phyloP scores from a whole-genome alignment of 2,113 vertebrate genomes.

The Bubo scandiacus region DNA sequence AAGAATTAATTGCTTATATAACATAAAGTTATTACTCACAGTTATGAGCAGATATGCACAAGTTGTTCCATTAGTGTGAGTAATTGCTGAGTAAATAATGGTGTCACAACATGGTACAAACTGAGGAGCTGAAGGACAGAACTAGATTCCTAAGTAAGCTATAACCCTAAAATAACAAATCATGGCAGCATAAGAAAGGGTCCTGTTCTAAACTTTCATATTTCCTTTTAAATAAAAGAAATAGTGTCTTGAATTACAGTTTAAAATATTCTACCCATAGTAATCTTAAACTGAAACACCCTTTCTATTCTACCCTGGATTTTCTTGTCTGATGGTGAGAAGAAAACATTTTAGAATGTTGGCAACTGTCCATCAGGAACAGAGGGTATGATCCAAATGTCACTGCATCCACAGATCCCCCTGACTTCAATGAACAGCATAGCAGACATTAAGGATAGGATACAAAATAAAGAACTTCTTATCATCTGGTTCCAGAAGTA shows the following conservation, averaged over 20 bases:
- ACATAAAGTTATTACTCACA: background rate
- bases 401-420: background rate
- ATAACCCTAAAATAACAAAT: background rate
- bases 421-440: background rate
- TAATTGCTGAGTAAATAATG: background rate
- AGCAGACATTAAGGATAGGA: background rate
- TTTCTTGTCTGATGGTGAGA: background rate
- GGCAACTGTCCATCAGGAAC: background rate
- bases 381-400: background rate
- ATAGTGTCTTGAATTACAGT: background rate
- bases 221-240: background rate
- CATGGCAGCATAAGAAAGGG: background rate
- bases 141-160: background rate
- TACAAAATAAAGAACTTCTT: background rate
- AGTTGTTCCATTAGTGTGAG: conserved; percentile 15
- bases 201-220: background rate
- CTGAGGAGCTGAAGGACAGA: background rate
- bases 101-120: background rate
- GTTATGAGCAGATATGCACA: background rate
- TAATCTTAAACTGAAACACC: background rate
- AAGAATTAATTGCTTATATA: background rate
- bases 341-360: background rate
- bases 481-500: background rate
- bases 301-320: background rate
- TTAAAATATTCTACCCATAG: background rate